phyloP scores from a whole-genome alignment of 2,888 invertebrate species.

The Noctua fimbriata region DNA sequence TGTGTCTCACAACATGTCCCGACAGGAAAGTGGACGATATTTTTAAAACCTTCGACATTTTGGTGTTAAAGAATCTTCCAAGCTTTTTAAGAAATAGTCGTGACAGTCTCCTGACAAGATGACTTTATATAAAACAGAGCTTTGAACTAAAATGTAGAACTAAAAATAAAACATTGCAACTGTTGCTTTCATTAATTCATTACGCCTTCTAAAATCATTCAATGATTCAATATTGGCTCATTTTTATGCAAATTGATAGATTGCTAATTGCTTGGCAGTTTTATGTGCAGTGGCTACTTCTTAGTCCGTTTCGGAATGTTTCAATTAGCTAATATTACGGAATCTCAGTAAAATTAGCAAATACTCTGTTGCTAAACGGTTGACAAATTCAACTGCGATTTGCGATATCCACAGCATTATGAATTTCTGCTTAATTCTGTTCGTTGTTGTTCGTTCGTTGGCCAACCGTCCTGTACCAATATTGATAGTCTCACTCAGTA shows the following conservation, averaged over 20 bases:
- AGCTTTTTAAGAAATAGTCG: constrained; percentile 27
- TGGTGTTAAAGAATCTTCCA: constrained; percentile 2
- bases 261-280: constrained; percentile 21
- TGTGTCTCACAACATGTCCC: constrained; percentile 68
- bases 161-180: constrained; percentile 22
- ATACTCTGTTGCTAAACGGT: neutral
- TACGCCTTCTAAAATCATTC: constrained; percentile 1
- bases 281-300: neutral
- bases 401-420: neutral
- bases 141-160: neutral
- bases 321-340: neutral
- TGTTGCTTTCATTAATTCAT: constrained; percentile 5
- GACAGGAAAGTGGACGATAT: constrained; percentile 70
- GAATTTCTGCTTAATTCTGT: neutral
- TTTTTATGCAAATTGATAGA: constrained; percentile 37
- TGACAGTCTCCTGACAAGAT: constrained; percentile 1
- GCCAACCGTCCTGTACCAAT: too few species aligned
- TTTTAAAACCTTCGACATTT: constrained; percentile 42
- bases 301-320: constrained; percentile 16
- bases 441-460: too few species aligned
- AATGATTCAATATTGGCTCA: constrained; percentile 24
- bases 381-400: neutral
- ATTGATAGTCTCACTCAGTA: neutral
- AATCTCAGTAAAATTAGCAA: neutral
- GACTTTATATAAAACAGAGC: neutral